phyloP scores from a whole-genome alignment of 2,888 invertebrate species.

The Isoperla grammatica region DNA sequence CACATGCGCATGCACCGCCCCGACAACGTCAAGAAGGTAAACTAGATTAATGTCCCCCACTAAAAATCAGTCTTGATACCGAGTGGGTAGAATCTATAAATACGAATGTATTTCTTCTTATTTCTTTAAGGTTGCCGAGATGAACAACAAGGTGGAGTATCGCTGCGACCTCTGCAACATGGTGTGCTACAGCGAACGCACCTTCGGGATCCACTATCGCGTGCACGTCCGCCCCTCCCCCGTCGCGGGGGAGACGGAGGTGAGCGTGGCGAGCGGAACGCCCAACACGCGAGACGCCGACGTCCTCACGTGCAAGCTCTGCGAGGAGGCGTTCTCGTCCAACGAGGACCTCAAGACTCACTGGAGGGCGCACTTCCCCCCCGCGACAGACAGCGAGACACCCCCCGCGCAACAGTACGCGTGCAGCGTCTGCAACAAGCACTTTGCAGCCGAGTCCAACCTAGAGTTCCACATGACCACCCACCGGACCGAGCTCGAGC shows the following conservation, averaged over 20 bases:
- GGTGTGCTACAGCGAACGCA: slow-evolving; percentile 6
- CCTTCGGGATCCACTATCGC: slow-evolving; percentile 8
- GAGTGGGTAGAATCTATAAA: no score
- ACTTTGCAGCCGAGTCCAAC: not conserved
- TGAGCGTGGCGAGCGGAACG: not conserved
- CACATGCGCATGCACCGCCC: slow-evolving; percentile 61
- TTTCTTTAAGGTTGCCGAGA: not conserved
- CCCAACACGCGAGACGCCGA: not conserved
- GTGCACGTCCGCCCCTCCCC: not conserved
- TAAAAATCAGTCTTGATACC: no score
- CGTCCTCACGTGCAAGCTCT: slow-evolving; percentile 14
- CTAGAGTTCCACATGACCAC: slow-evolving; percentile 58
- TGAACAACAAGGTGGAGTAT: not conserved
- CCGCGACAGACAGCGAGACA: not conserved
- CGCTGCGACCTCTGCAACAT: slow-evolving; percentile 16
- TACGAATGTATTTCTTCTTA: not conserved
- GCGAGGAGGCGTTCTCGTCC: slow-evolving; percentile 2
- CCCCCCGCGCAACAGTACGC: not conserved
- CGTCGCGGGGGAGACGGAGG: no score
- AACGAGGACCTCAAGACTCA: slow-evolving; percentile 13
- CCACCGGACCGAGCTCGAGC: slow-evolving; percentile 53
- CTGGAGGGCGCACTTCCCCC: slow-evolving; percentile 7
- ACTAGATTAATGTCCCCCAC: no score
- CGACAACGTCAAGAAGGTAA: slow-evolving; percentile 9
- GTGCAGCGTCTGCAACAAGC: not conserved